Percentiles rank a stretch among this genome's conserved stretches.
Conservation (phyloP, 2,888 invertebrate genomes). For the Oscheius sp. region DNA sequence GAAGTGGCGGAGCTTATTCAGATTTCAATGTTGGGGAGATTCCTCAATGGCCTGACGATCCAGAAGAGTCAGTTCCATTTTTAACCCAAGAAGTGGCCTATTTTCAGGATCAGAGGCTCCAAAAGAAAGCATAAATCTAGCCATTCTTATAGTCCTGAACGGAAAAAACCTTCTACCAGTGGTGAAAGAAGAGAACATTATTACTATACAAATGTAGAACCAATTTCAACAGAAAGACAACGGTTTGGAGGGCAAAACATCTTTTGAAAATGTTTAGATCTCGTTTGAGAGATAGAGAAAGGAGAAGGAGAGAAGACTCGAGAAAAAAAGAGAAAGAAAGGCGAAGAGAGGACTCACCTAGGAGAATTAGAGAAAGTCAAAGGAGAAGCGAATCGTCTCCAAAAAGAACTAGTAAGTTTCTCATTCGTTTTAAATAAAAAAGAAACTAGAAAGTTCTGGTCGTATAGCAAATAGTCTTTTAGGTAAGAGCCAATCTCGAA, state of each 20-base stretch:
- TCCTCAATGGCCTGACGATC: constrained; percentile 1
- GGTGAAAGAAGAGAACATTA: not conserved
- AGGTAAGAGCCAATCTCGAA: not conserved
- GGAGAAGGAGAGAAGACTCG: not conserved
- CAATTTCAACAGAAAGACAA: no score
- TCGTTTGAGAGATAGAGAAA: no score
- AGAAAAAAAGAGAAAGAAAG: not conserved
- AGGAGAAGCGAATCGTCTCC: not conserved
- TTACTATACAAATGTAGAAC: no score
- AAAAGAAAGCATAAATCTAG: no score
- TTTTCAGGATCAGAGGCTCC: no score
- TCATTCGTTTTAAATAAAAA: not conserved
- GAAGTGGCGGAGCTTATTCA: no score
- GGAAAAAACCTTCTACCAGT: not conserved
- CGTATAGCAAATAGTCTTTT: not conserved
- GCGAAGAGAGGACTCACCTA: not conserved
- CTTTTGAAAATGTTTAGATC: no score
- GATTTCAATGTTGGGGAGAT: not conserved
- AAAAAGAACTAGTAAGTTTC: constrained; percentile 1
- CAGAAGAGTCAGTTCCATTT: not conserved
- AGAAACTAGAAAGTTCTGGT: not conserved
- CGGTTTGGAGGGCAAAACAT: no score
- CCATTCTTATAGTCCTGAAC: not conserved
- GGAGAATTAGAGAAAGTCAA: not conserved
- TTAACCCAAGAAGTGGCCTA: no score